These are phyloP conservation scores for Pluvialis apricaria DNA, from an alignment of 2,113 vertebrate species.

Conservation along the genomic window DNA sequence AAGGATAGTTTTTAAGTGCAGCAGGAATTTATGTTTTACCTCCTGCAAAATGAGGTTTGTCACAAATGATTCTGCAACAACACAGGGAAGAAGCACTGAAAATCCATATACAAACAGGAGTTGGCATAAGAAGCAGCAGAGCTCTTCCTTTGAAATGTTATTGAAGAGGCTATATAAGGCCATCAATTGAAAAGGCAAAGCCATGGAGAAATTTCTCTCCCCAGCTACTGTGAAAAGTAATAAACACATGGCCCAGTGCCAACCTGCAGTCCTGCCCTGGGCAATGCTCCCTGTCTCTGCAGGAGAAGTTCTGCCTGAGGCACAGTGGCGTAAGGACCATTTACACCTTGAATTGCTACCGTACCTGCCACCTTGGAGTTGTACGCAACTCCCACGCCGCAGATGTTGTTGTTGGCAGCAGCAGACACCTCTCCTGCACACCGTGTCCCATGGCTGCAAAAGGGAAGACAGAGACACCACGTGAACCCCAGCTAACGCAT, in stretches of 20 bases:
- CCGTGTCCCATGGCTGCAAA: slow-evolving; percentile 90
- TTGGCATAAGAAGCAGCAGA: not conserved
- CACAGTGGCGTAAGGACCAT: not conserved
- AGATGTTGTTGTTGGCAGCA: slow-evolving; percentile 97
- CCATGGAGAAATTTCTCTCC: not conserved
- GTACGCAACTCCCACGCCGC: slow-evolving; percentile 95
- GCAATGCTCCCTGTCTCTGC: not conserved
- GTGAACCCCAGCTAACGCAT: not conserved
- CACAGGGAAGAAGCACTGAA: not conserved
- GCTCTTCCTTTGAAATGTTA: not conserved
- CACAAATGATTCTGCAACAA: not conserved
- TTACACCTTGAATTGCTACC: not conserved
- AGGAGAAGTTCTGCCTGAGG: not conserved
- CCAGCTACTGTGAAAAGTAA: not conserved
- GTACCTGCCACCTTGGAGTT: slow-evolving; percentile 97
- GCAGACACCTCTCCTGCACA: slow-evolving; percentile 98
- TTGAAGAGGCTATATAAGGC: not conserved
- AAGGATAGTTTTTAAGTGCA: not conserved
- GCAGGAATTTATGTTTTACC: not conserved
- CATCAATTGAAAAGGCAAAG: not conserved
- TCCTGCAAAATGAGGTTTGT: not conserved
- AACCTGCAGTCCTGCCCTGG: not conserved
- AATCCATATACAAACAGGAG: not conserved
- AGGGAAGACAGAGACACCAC: not conserved
- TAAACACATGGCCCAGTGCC: not conserved